Percentiles rank a stretch among this genome's conserved stretches.
These are phyloP conservation scores for Iguana delicatissima DNA, from an alignment of 2,797 vertebrate species.

Conservation along the genomic window DNA sequence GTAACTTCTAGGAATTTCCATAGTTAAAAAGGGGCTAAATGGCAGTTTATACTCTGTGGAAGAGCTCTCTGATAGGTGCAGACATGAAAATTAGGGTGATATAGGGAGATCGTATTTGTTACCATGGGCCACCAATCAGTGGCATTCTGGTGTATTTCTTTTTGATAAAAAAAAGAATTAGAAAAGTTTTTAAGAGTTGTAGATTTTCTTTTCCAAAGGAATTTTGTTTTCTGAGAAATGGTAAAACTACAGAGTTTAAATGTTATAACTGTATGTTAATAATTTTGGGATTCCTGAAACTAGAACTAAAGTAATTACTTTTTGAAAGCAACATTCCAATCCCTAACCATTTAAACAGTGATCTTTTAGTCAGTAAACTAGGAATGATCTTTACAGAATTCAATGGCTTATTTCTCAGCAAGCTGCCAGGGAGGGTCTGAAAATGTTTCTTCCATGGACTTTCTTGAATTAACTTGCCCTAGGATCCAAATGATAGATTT, in stretches of 20 bases:
- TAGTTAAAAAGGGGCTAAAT: not conserved
- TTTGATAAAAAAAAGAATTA: too few species aligned
- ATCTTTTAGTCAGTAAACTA: not conserved
- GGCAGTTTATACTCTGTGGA: not conserved
- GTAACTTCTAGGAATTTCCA: not conserved
- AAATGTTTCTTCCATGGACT: not conserved
- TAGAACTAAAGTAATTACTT: too few species aligned
- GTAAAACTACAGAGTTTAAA: too few species aligned
- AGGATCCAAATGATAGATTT: slow-evolving; percentile 31
- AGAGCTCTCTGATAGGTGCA: not conserved
- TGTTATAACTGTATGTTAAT: too few species aligned
- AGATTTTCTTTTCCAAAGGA: too few species aligned
- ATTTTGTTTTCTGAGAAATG: too few species aligned
- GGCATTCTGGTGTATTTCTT: too few species aligned
- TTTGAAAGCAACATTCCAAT: too few species aligned
- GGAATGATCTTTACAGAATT: not conserved
- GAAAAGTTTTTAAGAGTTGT: too few species aligned
- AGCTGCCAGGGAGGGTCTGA: not conserved
- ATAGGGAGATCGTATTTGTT: not conserved
- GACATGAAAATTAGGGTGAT: not conserved
- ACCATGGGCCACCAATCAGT: too few species aligned
- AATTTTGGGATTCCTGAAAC: too few species aligned
- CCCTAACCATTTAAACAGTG: not conserved
- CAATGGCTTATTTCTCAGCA: not conserved
- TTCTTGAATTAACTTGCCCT: not conserved